Percentiles rank a stretch among this genome's conserved stretches.
Evolutionary conservation across 2,113 vertebrate species (phyloP).

Genomic region (Stigmatopora argus): DNA sequence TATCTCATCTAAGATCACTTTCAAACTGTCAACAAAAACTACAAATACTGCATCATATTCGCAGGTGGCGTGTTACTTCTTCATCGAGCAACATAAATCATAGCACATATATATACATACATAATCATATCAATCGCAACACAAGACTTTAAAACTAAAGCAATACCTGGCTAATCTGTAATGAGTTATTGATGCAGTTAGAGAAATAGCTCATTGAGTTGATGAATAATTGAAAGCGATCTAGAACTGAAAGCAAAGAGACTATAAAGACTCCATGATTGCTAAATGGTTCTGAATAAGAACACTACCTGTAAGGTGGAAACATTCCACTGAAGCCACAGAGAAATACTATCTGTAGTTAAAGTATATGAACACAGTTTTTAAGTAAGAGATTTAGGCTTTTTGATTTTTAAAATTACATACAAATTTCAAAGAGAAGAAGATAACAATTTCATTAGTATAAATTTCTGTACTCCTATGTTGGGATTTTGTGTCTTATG

Average conservation of each 20-base stretch:
- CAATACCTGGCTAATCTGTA: not conserved
- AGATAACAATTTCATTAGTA: not conserved
- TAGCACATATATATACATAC: too few relatives aligned
- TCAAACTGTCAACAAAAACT: too few relatives aligned
- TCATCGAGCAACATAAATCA: too few relatives aligned
- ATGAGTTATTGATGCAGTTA: constrained; percentile 19
- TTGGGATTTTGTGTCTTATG: too few relatives aligned
- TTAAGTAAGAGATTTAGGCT: not conserved
- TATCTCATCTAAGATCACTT: too few relatives aligned
- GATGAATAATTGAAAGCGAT: constrained; percentile 7
- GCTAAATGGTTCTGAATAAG: not conserved
- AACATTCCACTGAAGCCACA: constrained; percentile 4
- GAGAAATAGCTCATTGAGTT: constrained; percentile 11
- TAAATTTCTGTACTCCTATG: too few relatives aligned
- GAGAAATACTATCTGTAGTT: constrained; percentile 5
- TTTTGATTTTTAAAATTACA: not conserved
- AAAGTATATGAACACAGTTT: too few relatives aligned
- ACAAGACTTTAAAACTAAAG: not conserved
- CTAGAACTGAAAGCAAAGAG: constrained; percentile 6
- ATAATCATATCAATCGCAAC: too few relatives aligned
- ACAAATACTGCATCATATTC: too few relatives aligned
- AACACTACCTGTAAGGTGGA: not conserved
- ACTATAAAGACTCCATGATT: constrained; percentile 58
- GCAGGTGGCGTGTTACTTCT: too few relatives aligned
- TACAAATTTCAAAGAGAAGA: not conserved